Base-by-base conservation (phyloP, 1,140 invertebrate genomes). In the Muscidifurax raptorellus region DNA sequence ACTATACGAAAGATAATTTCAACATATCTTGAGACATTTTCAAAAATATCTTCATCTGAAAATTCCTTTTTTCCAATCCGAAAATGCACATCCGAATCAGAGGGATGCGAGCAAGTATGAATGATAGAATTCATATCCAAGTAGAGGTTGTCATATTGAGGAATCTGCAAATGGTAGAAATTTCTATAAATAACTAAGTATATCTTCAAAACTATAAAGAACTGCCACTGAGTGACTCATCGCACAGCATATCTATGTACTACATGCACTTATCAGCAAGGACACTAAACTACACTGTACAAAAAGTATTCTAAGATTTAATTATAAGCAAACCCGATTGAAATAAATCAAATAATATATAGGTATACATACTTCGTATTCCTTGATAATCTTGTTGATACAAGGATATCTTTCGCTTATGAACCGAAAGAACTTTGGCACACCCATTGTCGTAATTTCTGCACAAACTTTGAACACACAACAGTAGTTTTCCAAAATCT, bases 111-210 rank as follows among this genome's bases (percentile, higher is more conserved):
- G 92, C 98, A 99, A 75, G 95, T 96, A 90, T 99, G 98, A 89
- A 99, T 97, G 78, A 99, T 99, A 30, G 98, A 98, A 94, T 99
- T 99, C 97, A 99, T 97, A 88, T 98, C 97, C 88, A 98, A 93
- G 92, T 99, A 99, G 88, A 99, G 95, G 93, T 99, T 99, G 93
- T 99, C 98, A 94, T 98, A 99, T 90, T 98, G 97, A n/a, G 98
- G 98, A 90, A 99, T 97, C 98, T 99, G 92, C 12, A 95, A 94
- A 40, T 40, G 36, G 36, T 9, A 40, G 36, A 40, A 40, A 40
- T 40, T 40, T 40, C 36, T 40, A 40, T 40, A 40, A 40, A 40
- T 40, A 40, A 40, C 36, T 40, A 40, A 6, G n/a, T n/a, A n/a
- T n/a, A n/a, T n/a, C 5, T 7, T 9, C 10, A 40, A 40, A 40